These are phyloP conservation scores for Mobula birostris DNA, from an alignment of 2,113 vertebrate genomes.

Conservation along the genomic window DNA sequence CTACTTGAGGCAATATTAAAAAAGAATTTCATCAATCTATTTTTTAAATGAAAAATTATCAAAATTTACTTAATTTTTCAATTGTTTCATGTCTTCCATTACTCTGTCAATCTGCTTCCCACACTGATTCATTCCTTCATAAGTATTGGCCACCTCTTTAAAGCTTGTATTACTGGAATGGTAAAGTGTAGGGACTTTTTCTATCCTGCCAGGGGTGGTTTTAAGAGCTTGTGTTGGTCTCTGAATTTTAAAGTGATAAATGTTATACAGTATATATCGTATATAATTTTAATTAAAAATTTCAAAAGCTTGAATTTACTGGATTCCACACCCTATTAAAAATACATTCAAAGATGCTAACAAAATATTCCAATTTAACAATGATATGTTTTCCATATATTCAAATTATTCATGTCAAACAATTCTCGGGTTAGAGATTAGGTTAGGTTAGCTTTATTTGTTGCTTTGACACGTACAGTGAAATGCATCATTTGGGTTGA, in stretches of 20 bases:
- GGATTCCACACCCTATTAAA: background rate
- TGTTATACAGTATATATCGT: background rate
- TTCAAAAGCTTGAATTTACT: too few relatives aligned
- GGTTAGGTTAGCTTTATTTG: too few relatives aligned
- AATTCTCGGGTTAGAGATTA: too few relatives aligned
- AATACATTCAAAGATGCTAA: background rate
- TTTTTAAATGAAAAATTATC: background rate
- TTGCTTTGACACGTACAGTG: too few relatives aligned
- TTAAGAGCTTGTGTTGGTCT: background rate
- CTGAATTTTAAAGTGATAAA: background rate
- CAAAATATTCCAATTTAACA: background rate
- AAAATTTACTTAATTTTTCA: background rate
- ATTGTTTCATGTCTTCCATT: background rate
- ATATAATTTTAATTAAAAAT: background rate
- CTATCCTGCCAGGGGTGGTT: slow-evolving; percentile 39
- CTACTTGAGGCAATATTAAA: background rate
- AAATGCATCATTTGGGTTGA: too few relatives aligned
- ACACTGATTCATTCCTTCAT: background rate
- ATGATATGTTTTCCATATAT: background rate
- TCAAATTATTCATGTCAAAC: background rate
- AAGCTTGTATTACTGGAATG: slow-evolving; percentile 37
- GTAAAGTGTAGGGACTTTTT: slow-evolving; percentile 41
- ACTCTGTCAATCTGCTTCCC: background rate
- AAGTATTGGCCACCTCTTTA: slow-evolving; percentile 31
- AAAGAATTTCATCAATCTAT: background rate